Percentiles rank a stretch among this genome's conserved stretches.
phyloP scores from a whole-genome alignment of 2,113 vertebrate genomes.

The Anser brachyrhynchus region DNA sequence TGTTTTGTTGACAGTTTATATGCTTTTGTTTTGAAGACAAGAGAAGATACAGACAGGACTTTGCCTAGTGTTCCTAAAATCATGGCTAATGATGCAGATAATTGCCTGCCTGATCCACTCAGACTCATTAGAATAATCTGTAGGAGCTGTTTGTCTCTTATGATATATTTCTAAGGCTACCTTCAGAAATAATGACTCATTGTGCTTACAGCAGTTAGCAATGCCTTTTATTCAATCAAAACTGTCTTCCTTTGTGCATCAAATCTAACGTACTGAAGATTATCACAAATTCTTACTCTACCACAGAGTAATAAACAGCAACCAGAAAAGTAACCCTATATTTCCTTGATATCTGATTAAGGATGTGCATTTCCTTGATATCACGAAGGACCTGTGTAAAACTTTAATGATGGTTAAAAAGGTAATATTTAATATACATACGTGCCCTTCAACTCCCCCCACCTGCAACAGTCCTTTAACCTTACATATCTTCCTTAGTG shows the following conservation, averaged over 20 bases:
- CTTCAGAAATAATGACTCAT: background rate
- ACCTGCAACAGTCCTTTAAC: background rate
- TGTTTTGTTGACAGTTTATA: background rate
- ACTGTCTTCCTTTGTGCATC: background rate
- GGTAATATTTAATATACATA: fast-evolving
- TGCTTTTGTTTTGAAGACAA: background rate
- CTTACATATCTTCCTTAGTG: background rate
- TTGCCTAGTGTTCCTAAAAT: background rate
- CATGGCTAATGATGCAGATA: background rate
- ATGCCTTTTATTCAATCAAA: background rate
- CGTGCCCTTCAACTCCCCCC: background rate
- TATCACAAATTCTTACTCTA: background rate
- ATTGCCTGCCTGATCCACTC: background rate
- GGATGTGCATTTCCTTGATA: too few species aligned
- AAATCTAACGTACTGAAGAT: fast-evolving
- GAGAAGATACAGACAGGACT: background rate
- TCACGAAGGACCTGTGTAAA: background rate
- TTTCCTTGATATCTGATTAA: background rate
- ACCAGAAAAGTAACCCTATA: background rate
- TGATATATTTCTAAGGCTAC: background rate
- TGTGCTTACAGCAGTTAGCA: background rate
- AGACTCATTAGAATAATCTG: background rate
- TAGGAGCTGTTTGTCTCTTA: background rate
- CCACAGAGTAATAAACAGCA: background rate
- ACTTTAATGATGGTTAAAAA: background rate